Evolutionary conservation across 2,797 vertebrate genomes (phyloP).

Genomic region (Aplochiton taeniatus): DNA sequence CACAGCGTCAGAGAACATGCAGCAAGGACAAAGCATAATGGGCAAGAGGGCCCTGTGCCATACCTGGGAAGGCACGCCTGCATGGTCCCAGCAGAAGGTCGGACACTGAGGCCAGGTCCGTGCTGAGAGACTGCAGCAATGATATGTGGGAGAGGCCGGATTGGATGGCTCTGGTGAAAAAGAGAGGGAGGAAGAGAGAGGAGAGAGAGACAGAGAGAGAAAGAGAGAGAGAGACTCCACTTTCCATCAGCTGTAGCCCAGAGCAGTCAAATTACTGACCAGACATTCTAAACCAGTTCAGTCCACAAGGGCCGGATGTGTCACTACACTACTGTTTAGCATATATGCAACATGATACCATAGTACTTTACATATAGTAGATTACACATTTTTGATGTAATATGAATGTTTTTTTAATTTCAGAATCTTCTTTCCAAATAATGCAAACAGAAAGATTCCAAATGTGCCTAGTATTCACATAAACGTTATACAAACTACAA

Average conservation of each 20-base stretch:
- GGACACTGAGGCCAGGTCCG: constrained; percentile 35
- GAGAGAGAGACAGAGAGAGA: constrained; percentile 11
- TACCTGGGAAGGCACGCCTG: constrained; percentile 76
- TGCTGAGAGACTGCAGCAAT: constrained; percentile 58
- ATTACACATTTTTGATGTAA: no score
- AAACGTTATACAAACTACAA: no score
- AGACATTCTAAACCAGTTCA: constrained; percentile 18
- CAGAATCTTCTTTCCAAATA: no score
- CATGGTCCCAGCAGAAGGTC: constrained; percentile 75
- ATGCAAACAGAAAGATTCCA: no score
- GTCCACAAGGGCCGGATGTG: constrained; percentile 41
- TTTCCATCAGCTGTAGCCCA: constrained; percentile 35
- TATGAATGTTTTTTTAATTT: no score
- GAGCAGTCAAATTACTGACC: constrained; percentile 9
- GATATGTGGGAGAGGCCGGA: constrained; percentile 55
- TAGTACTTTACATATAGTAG: not conserved
- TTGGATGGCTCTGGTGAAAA: constrained; percentile 25
- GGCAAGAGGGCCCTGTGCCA: constrained; percentile 33
- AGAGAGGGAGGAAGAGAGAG: not conserved
- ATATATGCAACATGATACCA: constrained; percentile 6
- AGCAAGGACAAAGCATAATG: constrained; percentile 16
- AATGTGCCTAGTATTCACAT: no score
- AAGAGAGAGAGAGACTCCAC: constrained; percentile 35
- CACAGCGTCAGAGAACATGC: constrained; percentile 16
- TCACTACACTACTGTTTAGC: constrained; percentile 19